Base-by-base conservation (phyloP, 2,797 vertebrate species). In the Zalophus californianus region DNA sequence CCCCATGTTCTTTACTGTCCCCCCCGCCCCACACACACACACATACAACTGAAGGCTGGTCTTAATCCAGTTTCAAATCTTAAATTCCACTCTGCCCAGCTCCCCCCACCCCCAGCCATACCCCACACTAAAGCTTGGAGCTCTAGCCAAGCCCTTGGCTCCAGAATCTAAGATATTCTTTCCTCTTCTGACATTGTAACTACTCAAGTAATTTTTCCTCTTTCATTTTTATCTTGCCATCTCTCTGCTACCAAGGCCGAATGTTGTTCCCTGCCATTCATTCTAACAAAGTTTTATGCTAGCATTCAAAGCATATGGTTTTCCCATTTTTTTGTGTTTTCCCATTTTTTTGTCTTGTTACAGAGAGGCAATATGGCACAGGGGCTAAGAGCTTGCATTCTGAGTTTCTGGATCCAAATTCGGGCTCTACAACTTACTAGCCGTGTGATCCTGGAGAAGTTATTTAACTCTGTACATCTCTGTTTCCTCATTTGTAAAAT, bases 201-300 rank as follows among this genome's bases (percentile, higher is more conserved):
- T 50, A 62, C 38, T 83, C 32, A 20, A 73, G 35, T 20, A 35
- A 62, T 9, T 58, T 88, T 52, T 70, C 52, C 16, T 60, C 44
- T 83, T 18, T 86, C 20, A 9, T 86, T 91, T 96, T 83, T 72
- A 91, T 72, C 52, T 86, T 89, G 44, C 58, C 44, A 41, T 35
- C 52, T 82, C 32, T 78, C n/a, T 73, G 68, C 41, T 72, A 77
- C 64, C 15, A 32, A 79, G 62, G 32, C 20, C 25, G 18, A 23
- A 73, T 38, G 14, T 35, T 54, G 64, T 7, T 91, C 38, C 52
- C 32, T 93, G 5, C 48, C 29, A 87, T 72, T 25, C 41, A n/a
- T n/a, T 86, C 70, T 21, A 89, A 86, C 58, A 48, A 75, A 92
- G 66, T 6, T 82, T 78, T 60, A 89, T 6, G 38, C 23, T 25